Base-by-base conservation (phyloP, 2,113 vertebrate species). In the Alligator sinensis region DNA sequence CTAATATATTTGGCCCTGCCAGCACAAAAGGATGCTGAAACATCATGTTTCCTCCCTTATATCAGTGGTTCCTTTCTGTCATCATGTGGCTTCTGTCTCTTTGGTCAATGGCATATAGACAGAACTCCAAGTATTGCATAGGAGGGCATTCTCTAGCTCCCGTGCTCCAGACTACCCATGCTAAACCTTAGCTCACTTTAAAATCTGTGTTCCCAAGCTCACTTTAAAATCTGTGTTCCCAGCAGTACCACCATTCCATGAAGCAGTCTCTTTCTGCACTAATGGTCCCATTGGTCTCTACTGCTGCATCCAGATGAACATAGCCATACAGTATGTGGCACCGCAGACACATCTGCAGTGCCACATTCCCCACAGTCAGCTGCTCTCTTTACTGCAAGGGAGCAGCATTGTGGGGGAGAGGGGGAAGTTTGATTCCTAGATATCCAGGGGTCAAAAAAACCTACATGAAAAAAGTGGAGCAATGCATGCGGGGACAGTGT, bases 1-100 rank as follows among this genome's bases (percentile, higher is more conserved):
- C 70, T 74, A 30, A 47, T 74, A 22, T 38, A 47, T 47, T 47
- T 74, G 70, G 22, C 34, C 12, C 30, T 4, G 5, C 21, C 70
- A 47, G 14, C 9, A 6, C 25, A 38, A 14, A 34, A 47, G 9
- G 47, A 47, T 74, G 70, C 9, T 13, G 22, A 19, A 74, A 38
- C 19, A 21, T 90, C 19, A 3, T 60, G 10, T 95, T 3, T 86
- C 66, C 82, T 90, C 72, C 77, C 81, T 72, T 55, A 30, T 84
- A 47, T 21, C 70, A 88, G 27, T 3, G 3, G 74, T 80, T 94
- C 79, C 54, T 0, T 10, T 0, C 54, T 76, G 83, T 76, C 17
- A 9, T 63, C 2, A 0, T 70, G 79, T 18, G 27, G 21, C 80
- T 76, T 15, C 25, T 15, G 77, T 87, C 64, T 89, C 28, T 30